These are phyloP conservation scores for Delphinapterus leucas DNA, from an alignment of 2,113 vertebrate genomes.

Conservation along the genomic window DNA sequence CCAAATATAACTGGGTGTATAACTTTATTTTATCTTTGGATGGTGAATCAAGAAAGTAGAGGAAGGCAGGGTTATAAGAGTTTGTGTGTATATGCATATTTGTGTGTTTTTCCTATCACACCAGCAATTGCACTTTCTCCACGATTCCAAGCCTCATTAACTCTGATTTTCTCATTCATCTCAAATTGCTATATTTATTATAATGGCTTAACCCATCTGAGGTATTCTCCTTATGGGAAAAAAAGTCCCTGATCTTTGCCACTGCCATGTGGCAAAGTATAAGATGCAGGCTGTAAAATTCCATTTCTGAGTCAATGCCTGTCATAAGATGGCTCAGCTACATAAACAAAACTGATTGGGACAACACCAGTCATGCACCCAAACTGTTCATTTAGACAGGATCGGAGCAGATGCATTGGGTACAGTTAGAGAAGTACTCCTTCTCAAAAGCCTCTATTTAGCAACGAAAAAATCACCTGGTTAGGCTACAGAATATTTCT, in stretches of 20 bases:
- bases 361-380: background rate
- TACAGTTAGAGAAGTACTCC: background rate
- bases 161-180: slow-evolving; percentile 62
- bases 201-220: slow-evolving; percentile 28
- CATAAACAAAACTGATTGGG: slow-evolving; percentile 17
- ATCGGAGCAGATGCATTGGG: background rate
- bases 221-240: background rate
- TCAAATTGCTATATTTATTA: slow-evolving; percentile 42
- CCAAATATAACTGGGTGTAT: rapidly evolving
- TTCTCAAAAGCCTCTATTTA: slow-evolving; percentile 50
- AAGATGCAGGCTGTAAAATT: background rate
- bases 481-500: background rate
- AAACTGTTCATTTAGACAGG: background rate
- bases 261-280: background rate
- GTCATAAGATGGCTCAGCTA: background rate
- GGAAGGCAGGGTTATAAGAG: rapidly evolving
- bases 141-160: slow-evolving; percentile 39
- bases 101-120: background rate
- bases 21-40: background rate
- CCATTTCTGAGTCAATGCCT: background rate
- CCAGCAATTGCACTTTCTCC: slow-evolving; percentile 4
- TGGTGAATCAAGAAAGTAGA: background rate
- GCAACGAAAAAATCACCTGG: slow-evolving; percentile 5
- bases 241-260: slow-evolving; percentile 8
- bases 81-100: rapidly evolving